Evolutionary conservation across 2,888 invertebrate genomes (phyloP), one percentile per base, ranked within the genome.

Genomic region (Lamproptera curius): DNA sequence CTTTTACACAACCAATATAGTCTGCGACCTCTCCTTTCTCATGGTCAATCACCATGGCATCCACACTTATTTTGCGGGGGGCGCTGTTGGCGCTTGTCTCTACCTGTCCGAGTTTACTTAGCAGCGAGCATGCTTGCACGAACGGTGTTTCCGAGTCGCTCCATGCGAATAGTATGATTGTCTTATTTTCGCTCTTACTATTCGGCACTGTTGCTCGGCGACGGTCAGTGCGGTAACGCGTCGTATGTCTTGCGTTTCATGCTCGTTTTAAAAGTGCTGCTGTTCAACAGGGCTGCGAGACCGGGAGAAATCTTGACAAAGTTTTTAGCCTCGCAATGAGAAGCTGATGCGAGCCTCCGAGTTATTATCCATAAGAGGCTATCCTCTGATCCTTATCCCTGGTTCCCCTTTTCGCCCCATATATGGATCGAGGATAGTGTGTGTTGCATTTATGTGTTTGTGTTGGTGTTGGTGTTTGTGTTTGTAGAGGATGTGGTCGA

Each of bases 61-160:
- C 49, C 6, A 41, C 44, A 39, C 42, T 54, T 26, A 40, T 40
- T 13, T 2, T 16, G 2, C 16, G 14, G 9, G 40, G 13, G 2
- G n/a, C 16, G n/a, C 15, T 16, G 5, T 15, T 11, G 4, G 11
- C 1, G 3, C 11, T 9, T 31, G 3, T n/a, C 11, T 6, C n/a
- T n/a, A 11, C 2, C 2, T 13, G n/a, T 13, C 31, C 11, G 13
- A 2, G 1, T 31, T n/a, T 2, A 6, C n/a, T n/a, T 6, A 31
- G 37, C 20, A 34, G n/a, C 16, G 14, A 5, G 31, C 42, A 33
- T 42, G 17, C 11, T 17, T 16, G 11, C 20, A 4, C 2, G 11
- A 43, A 43, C 8, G 23, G 43, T 15, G 36, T 43, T 36, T 43
- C 15, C 2, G 16, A 11, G 1, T n/a, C 36, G 3, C n/a, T 43